phyloP scores from a whole-genome alignment of 2,888 invertebrate species.

The Scrobipalpa costella region DNA sequence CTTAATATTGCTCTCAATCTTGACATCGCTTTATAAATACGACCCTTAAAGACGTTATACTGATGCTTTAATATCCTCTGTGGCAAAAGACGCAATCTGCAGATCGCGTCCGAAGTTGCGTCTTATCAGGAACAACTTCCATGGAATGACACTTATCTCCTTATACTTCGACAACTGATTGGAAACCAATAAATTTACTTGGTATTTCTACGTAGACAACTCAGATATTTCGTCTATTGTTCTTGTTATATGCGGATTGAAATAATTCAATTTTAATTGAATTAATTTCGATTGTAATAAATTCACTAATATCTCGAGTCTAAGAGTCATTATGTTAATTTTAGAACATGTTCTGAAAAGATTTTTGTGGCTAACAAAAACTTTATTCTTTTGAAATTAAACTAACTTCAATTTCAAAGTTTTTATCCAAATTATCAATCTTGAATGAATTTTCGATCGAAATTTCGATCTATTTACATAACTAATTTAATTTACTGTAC shows the following conservation, averaged over 20 bases:
- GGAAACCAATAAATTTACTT: conserved; percentile 41
- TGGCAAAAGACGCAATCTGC: conserved; percentile 42
- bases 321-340: too few relatives aligned
- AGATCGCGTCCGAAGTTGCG: conserved; percentile 53
- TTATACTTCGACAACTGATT: conserved; percentile 59
- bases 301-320: background rate
- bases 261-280: background rate
- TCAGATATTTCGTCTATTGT: background rate
- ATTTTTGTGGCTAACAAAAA: too few relatives aligned
- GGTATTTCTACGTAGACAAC: conserved; percentile 2
- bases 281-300: background rate
- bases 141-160: conserved; percentile 65
- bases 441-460: background rate
- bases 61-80: background rate
- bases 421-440: background rate
- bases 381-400: background rate
- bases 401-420: too few relatives aligned
- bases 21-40: too few relatives aligned
- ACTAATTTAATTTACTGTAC: background rate
- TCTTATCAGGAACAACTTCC: conserved; percentile 62
- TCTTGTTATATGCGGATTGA: background rate
- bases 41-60: too few relatives aligned
- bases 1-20: too few relatives aligned
- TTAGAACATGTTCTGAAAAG: too few relatives aligned
- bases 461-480: background rate